phyloP scores from a whole-genome alignment of 2,888 invertebrate genomes.

The Melieria crassipennis region DNA sequence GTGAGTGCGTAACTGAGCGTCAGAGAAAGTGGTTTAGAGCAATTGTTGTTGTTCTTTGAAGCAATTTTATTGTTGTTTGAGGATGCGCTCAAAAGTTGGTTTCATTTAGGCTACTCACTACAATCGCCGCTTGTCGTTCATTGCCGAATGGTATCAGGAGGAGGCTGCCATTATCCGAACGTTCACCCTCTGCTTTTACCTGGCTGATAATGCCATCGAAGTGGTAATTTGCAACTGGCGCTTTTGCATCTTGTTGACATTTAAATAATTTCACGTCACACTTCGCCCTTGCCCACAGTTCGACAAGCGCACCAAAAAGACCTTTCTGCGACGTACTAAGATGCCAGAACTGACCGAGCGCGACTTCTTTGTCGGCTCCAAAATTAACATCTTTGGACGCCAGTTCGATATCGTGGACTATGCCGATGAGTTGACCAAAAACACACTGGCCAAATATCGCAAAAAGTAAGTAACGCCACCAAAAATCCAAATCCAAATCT shows the following conservation, averaged over 20 bases:
- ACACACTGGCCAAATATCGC: constrained; percentile 69
- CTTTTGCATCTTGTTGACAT: not conserved
- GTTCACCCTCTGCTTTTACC: constrained; percentile 81
- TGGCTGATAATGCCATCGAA: constrained; percentile 83
- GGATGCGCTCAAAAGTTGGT: no score
- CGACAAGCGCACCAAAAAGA: constrained; percentile 73
- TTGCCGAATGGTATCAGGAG: constrained; percentile 89
- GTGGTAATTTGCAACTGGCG: constrained; percentile 69
- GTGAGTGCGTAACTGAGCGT: no score
- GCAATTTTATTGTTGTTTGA: no score
- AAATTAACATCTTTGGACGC: constrained; percentile 77
- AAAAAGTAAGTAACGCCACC: constrained; percentile 70
- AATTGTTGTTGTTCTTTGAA: no score
- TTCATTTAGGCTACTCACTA: not conserved
- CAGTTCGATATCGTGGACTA: constrained; percentile 78
- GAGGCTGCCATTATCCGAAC: constrained; percentile 78
- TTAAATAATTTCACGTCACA: not conserved
- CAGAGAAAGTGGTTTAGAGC: no score
- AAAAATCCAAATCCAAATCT: not conserved
- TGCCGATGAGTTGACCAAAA: constrained; percentile 75
- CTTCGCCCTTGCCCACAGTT: constrained; percentile 64
- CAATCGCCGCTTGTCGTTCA: constrained; percentile 67
- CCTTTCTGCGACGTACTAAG: constrained; percentile 73
- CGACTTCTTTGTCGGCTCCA: constrained; percentile 79
- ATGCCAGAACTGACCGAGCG: constrained; percentile 73